Base-by-base conservation (phyloP, 2,113 vertebrate genomes). In the Urocynchramus pylzowi region DNA sequence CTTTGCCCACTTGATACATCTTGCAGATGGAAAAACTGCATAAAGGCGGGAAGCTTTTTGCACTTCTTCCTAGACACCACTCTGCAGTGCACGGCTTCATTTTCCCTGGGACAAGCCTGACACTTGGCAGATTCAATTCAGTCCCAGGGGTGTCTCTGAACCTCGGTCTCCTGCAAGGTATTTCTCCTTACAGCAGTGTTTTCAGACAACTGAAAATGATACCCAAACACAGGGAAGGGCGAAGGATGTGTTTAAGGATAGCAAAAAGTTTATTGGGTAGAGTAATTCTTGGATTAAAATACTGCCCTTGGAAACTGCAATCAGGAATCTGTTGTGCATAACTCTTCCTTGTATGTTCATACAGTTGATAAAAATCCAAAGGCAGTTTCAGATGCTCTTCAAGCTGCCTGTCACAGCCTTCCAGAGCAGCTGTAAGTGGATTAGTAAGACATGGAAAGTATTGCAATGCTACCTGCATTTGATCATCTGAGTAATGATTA, bases 361-460 rank as follows among this genome's bases (percentile, higher is more conserved):
- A 60, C 4, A 21, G 70, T 80, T 90, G 88, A 81, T 84, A 90
- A 93, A 95, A 87, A 77, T 90, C 95, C 86, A 88, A 77, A 96
- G 70, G 42, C 60, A 21, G 65, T 78, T 95, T 96, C 76, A 93
- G 71, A 90, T 93, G 77, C 87, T 80, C 53, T 82, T 88, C 80
- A 68, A 80, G 57, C 59, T 3, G 69, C 59, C 50, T 89, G 67
- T 84, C 47, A 78, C 71, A 87, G 89, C 79, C 79, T 90, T 94
- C 69, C 87, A 88, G 93, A 91, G 79, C 93, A 96, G 89, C 95
- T 97, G 95, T 91, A 89, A 89, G 57, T 87, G 93, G 91, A 94
- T 96, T 95, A 97, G 78, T 71, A 81, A 87, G 85, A 96, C 74
- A 74, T 78, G 94, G 94, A 93, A 97, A 97, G 60, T 95, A 93